These are phyloP conservation scores for Botrylloides violaceus DNA, from an alignment of 23 tunicate genomes.

Conservation along the genomic window DNA sequence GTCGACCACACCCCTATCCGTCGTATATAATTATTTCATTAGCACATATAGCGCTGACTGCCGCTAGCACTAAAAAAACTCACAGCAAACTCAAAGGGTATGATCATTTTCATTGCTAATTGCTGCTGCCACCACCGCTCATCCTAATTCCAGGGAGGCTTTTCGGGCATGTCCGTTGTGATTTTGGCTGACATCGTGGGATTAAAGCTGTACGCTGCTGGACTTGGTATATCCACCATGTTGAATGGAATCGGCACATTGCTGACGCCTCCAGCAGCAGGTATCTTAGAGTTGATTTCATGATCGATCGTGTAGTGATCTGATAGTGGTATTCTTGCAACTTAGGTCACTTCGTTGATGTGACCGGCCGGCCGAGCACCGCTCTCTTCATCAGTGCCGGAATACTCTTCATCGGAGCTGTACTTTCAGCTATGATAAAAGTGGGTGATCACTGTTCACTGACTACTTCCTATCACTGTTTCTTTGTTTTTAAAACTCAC, in stretches of 20 bases:
- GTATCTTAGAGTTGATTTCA: conserved; percentile 13
- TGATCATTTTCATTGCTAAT: no score
- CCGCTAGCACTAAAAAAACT: no score
- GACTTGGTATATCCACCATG: conserved; percentile 71
- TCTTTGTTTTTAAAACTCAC: no score
- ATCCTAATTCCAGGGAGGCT: conserved; percentile 63
- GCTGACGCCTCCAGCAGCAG: conserved; percentile 59
- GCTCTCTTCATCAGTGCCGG: conserved; percentile 65
- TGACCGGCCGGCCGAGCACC: conserved; percentile 46
- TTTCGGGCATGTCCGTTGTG: conserved; percentile 80
- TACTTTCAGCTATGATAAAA: conserved; percentile 35
- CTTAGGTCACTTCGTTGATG: conserved; percentile 60
- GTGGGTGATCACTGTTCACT: no score
- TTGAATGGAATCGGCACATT: conserved; percentile 68
- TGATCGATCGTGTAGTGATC: neutral
- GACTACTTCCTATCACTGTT: no score
- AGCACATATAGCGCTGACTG: no score
- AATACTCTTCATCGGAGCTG: conserved; percentile 50
- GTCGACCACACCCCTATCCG: no score
- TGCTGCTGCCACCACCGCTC: no score
- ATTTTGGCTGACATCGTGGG: conserved; percentile 83
- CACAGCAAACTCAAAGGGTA: no score
- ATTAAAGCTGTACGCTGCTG: conserved; percentile 46
- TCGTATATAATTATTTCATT: no score
- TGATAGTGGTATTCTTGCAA: neutral